A percentile compares a stretch with the other conserved stretches of the same genome.
phyloP scores from a whole-genome alignment of 2,888 invertebrate species.

The Eulithis testata region DNA sequence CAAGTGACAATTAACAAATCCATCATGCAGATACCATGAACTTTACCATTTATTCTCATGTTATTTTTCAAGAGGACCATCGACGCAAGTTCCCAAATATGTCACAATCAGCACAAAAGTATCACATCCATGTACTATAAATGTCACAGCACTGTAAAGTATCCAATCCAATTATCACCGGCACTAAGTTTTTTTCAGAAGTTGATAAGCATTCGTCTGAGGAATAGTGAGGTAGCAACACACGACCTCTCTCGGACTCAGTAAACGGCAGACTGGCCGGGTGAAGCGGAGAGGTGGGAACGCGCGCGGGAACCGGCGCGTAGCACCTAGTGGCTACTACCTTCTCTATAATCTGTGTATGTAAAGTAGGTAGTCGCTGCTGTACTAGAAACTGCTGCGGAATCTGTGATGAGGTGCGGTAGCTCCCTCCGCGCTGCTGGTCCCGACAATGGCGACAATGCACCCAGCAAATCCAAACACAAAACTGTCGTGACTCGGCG shows the following conservation, averaged over 20 bases:
- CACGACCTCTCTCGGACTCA: constrained; percentile 52
- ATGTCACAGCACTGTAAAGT: constrained; percentile 78
- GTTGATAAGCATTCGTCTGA: constrained; percentile 56
- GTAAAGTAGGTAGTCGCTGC: constrained; percentile 37
- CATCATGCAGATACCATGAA: constrained; percentile 72
- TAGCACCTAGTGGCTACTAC: constrained; percentile 10
- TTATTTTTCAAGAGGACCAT: constrained; percentile 83
- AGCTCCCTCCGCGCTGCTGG: constrained; percentile 54
- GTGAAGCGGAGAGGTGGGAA: constrained; percentile 36
- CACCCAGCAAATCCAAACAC: constrained; percentile 67
- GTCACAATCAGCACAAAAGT: constrained; percentile 55
- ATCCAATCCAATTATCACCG: constrained; percentile 66
- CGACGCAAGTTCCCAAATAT: constrained; percentile 65
- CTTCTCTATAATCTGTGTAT: constrained; percentile 22
- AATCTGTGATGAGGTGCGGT: constrained; percentile 48
- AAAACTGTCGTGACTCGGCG: constrained; percentile 65
- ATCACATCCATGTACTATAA: constrained; percentile 61
- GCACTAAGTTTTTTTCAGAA: constrained; percentile 72
- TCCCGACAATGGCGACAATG: constrained; percentile 60
- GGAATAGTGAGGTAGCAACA: constrained; percentile 37
- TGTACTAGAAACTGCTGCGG: constrained; percentile 16
- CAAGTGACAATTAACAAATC: constrained; percentile 63
- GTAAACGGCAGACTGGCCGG: constrained; percentile 63
- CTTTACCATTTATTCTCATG: constrained; percentile 83
- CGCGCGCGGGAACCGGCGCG: constrained; percentile 43